Percentiles rank a stretch among this genome's conserved stretches.
Evolutionary conservation across 2,113 vertebrate genomes (phyloP).

Genomic region (Mixornis gularis): DNA sequence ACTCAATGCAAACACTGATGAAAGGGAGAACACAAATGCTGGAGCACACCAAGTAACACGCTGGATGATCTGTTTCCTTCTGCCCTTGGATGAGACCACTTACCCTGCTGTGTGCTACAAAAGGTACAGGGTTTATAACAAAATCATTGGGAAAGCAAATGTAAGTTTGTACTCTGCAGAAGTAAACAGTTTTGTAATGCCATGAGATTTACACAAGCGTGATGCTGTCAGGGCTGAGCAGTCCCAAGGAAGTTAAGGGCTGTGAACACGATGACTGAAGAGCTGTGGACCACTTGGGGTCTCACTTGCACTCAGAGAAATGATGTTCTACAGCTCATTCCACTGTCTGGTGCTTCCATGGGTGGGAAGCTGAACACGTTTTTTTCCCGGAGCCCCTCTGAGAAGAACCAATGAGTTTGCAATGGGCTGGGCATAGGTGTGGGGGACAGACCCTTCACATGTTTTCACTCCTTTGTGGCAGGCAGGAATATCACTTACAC

Average conservation of each 20-base stretch:
- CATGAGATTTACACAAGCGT: not conserved
- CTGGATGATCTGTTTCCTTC: not conserved
- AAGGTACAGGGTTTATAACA: not conserved
- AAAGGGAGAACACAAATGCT: not conserved
- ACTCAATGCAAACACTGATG: not conserved
- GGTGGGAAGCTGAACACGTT: not conserved
- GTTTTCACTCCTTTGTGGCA: not conserved
- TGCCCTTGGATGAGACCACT: not conserved
- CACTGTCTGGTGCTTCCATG: not conserved
- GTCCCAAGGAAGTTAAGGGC: not conserved
- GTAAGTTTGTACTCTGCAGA: not conserved
- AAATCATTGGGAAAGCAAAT: not conserved
- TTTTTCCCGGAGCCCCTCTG: not conserved
- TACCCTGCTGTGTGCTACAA: not conserved
- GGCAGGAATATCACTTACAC: not conserved
- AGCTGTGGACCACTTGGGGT: not conserved
- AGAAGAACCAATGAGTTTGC: not conserved
- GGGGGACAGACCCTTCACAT: not conserved
- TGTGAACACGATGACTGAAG: not conserved
- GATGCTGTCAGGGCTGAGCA: not conserved
- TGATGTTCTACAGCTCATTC: not conserved
- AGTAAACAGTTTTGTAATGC: not conserved
- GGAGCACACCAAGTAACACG: not conserved
- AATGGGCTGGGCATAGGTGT: not conserved
- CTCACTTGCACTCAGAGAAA: not conserved